These are phyloP conservation scores for Hydrophis major DNA, from an alignment of 2,797 vertebrate species.

Conservation along the genomic window DNA sequence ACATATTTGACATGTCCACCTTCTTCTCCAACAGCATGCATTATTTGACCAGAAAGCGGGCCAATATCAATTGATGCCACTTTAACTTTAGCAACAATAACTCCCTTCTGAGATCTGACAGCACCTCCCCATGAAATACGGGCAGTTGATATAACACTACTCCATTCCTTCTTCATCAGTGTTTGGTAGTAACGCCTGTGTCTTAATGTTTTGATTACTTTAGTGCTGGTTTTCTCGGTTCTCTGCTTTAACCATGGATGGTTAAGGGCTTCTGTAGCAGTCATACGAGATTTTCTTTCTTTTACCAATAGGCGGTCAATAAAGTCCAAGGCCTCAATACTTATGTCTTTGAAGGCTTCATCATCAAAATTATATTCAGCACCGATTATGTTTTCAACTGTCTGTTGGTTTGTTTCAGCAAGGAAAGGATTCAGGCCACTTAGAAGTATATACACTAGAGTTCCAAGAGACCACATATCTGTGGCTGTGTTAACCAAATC, in stretches of 20 bases:
- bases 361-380: slow-evolving; percentile 96
- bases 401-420: slow-evolving; percentile 97
- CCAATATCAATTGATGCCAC: slow-evolving; percentile 96
- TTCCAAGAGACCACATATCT: slow-evolving; percentile 98
- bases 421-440: slow-evolving; percentile 95
- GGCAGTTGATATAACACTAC: slow-evolving; percentile 89
- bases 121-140: slow-evolving; percentile 90
- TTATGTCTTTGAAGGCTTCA: slow-evolving; percentile 90
- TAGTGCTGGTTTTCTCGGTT: slow-evolving; percentile 82
- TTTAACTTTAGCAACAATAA: slow-evolving; percentile 92
- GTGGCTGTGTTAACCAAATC: slow-evolving; percentile 92
- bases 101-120: slow-evolving; percentile 88
- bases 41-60: slow-evolving; percentile 87
- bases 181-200: slow-evolving; percentile 95
- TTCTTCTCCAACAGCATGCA: slow-evolving; percentile 84
- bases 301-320: slow-evolving; percentile 92
- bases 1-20: slow-evolving; percentile 85
- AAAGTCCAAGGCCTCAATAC: slow-evolving; percentile 92
- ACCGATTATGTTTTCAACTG: slow-evolving; percentile 94
- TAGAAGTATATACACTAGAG: slow-evolving; percentile 88
- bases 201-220: slow-evolving; percentile 84
- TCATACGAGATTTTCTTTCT: slow-evolving; percentile 96
- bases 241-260: slow-evolving; percentile 90
- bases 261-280: slow-evolving; percentile 86
- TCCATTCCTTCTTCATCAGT: slow-evolving; percentile 92